Evolutionary conservation across 2,113 vertebrate genomes (phyloP), one percentile per base, ranked within the genome.

Genomic region (Anoplopoma fimbria): DNA sequence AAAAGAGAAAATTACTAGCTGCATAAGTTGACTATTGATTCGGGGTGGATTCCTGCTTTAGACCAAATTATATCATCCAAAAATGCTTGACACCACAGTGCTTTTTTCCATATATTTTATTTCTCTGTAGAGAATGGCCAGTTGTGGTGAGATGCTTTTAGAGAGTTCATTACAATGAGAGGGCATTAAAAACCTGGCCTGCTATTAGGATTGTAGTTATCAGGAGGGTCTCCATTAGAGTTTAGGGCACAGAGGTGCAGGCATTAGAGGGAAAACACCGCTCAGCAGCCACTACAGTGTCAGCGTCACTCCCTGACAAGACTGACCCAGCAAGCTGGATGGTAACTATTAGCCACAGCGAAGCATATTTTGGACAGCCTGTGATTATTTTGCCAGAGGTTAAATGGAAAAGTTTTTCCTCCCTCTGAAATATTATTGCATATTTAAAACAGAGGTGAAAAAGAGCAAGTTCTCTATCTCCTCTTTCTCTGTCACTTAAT

Each of bases 141-240:
- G 75, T 53, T 45, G 47, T 57, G 55, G 47, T 64, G 78, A 85
- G 69, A 83, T 83, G 92, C 87, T 92, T 93, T 91, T 83, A 89
- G 84, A 75, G 83, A 82, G 75, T 69, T 88, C 74, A 84, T 91
- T 86, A 84, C 60, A 80, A 29, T 58, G 77, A 81, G 69, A 86
- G 79, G 81, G 78, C 65, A 76, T 87, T 86, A 79, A 84, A 91
- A 84, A 69, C 53, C 42, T 73, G 84, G 65, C 63, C 69, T 78
- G 72, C 64, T 88, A 82, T 83, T 74, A 69, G 62, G 82, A 67
- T 67, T 81, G 49, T 82, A 77, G 80, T 85, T 85, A 69, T 80
- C 49, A 68, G 74, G 70, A 81, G 76, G 78, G 81, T 81, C 78
- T 83, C 77, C 77, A 87, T 92, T 85, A 88, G 76, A 1, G 65